These are phyloP conservation scores for Nomada goodeniana DNA, from an alignment of 2,888 invertebrate genomes.

Conservation along the genomic window DNA sequence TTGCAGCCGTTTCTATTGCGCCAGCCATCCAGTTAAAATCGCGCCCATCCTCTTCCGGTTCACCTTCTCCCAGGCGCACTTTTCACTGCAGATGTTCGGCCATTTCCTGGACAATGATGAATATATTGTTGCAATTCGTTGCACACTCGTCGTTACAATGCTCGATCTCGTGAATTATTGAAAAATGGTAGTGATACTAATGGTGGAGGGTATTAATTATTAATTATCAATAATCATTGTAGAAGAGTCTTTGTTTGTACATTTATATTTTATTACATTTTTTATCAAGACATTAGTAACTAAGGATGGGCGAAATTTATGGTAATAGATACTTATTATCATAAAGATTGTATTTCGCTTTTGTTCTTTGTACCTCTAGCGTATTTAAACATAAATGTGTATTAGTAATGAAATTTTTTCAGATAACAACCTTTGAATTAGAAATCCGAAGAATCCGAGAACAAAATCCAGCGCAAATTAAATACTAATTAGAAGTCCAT, in stretches of 20 bases:
- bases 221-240: neutral
- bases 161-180: neutral
- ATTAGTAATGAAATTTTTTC: too few species aligned
- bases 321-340: too few species aligned
- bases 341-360: too few species aligned
- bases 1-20: conserved; percentile 28
- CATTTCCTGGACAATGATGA: conserved; percentile 15
- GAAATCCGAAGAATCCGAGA: neutral
- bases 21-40: conserved; percentile 65
- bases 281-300: too few species aligned
- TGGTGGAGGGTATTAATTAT: neutral
- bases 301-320: too few species aligned
- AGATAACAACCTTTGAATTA: too few species aligned
- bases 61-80: conserved; percentile 30
- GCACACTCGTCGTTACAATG: neutral
- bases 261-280: too few species aligned
- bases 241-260: neutral
- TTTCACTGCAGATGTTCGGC: conserved; percentile 25
- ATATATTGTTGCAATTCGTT: conserved; percentile 15
- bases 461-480: neutral
- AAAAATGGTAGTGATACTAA: neutral
- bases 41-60: conserved; percentile 79
- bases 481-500: neutral
- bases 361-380: too few species aligned
- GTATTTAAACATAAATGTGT: too few species aligned